Base-by-base conservation (phyloP, 2,888 invertebrate genomes). In the Micoletzkya japonica region DNA sequence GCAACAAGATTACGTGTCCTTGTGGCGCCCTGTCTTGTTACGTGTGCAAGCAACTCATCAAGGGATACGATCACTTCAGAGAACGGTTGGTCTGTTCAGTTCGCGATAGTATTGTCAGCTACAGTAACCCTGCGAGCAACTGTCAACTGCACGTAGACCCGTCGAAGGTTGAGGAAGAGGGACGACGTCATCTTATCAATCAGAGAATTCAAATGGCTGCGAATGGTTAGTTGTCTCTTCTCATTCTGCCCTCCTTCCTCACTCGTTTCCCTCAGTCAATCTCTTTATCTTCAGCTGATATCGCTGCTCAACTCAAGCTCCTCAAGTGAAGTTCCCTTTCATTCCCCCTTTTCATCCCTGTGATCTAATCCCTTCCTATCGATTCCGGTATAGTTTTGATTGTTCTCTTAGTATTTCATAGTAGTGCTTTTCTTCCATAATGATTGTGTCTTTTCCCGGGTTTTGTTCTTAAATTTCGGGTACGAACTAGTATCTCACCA, bases 11-110 rank as follows among this genome's bases (percentile, higher is more conserved):
- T 87, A 87, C 86, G 0, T 90, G 90, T 76, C 71, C 82, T 0
- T 90, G 90, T 80, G 89, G 89, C 0, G 88, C 88, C 2, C 74
- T 74, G n/a, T 89, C 89, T 88, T 90, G 90, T 76, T 90, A 90
- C 72, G 81, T 89, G 20, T 90, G 90, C 78, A 86, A 88, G 54
- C 72, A 87, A 76, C 87, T n/a, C 2, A 37, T 72, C 50, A 24
- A 4, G 34, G 44, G 50, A 6, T 58, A 64, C 30, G 69, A 72
- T 20, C 70, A 66, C 66, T 66, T 66, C 56, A 20, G 28, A 17
- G 54, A 64, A 52, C 52, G 20, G 26, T 44, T 50, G 20, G 24
- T 7, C 24, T 50, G 24, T 7, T 50, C 24, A 50, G 4, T 50
- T 50, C 20, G 20, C 24, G 20, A 50, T 50, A 7, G n/a, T 24